Percentiles rank a stretch among this genome's conserved stretches.
Conservation (phyloP, 1,140 invertebrate species). For the Drosophila navojoa region DNA sequence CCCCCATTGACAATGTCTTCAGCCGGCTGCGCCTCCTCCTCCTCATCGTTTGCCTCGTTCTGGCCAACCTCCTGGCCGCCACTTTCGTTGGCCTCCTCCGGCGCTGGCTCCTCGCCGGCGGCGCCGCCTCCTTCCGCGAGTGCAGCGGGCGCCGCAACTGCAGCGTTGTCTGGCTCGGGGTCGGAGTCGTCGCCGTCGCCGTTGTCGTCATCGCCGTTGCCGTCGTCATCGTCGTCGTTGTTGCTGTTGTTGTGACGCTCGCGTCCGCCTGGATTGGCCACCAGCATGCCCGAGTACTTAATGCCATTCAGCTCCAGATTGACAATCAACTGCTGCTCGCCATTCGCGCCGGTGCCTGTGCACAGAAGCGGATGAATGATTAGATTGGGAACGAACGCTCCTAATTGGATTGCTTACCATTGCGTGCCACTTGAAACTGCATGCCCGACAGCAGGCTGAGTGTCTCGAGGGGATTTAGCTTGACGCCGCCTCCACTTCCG, state of each 20-base stretch:
- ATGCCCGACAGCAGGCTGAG: slow-evolving; percentile 86
- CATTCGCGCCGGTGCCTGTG: slow-evolving; percentile 88
- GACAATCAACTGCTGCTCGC: slow-evolving; percentile 95
- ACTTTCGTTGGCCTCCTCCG: slow-evolving; percentile 20
- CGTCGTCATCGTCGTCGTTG: too few species aligned
- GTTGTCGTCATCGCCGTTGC: too few species aligned
- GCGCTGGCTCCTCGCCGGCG: slow-evolving; percentile 15
- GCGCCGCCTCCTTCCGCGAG: background rate
- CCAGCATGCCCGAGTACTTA: slow-evolving; percentile 94
- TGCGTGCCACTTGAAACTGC: slow-evolving; percentile 94
- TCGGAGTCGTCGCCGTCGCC: background rate
- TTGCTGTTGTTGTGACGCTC: background rate
- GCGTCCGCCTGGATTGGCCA: slow-evolving; percentile 87
- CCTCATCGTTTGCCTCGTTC: slow-evolving; percentile 23
- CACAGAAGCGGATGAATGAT: slow-evolving; percentile 9
- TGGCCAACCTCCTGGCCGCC: slow-evolving; percentile 29
- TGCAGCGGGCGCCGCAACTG: background rate
- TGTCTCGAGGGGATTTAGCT: slow-evolving; percentile 65
- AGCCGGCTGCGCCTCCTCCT: slow-evolving; percentile 7
- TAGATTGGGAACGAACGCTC: background rate
- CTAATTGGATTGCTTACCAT: slow-evolving; percentile 87
- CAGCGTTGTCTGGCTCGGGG: slow-evolving; percentile 5
- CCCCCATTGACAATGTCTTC: slow-evolving; percentile 49
- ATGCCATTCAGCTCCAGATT: slow-evolving; percentile 98
- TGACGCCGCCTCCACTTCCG: slow-evolving; percentile 18